Percentiles rank a stretch among this genome's conserved stretches.
phyloP scores from a whole-genome alignment of 2,888 invertebrate species.

The Cenopis cana region DNA sequence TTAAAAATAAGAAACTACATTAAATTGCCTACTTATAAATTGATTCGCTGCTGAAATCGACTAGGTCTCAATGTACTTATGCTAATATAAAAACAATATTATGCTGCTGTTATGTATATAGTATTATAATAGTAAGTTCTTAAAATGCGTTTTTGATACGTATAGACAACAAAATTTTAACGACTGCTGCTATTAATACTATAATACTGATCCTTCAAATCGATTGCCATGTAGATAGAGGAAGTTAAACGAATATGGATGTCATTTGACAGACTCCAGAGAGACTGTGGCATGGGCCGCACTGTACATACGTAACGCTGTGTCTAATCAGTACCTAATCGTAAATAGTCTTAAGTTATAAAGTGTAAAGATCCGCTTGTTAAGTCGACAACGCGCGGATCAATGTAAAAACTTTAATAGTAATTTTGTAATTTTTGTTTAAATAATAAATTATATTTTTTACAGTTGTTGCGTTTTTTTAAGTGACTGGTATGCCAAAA shows the following conservation, averaged over 20 bases:
- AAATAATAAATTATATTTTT: conserved; percentile 84
- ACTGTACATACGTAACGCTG: conserved; percentile 72
- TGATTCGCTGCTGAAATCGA: neutral
- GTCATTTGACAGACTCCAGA: conserved; percentile 52
- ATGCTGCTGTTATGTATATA: no score
- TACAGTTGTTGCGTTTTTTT: conserved; percentile 54
- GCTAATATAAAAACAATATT: no score
- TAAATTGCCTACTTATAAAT: neutral
- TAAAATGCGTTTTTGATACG: neutral
- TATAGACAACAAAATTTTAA: neutral
- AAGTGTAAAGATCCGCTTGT: conserved; percentile 60
- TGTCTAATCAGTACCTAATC: conserved; percentile 80
- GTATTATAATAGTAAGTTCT: no score
- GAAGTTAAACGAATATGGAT: neutral
- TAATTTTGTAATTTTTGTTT: conserved; percentile 79
- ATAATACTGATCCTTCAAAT: neutral
- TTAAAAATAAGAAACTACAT: neutral
- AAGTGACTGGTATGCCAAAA: neutral
- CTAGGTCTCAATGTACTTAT: no score
- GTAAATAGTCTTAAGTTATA: conserved; percentile 70
- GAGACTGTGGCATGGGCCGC: conserved; percentile 64
- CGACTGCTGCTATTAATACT: neutral
- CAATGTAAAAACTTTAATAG: conserved; percentile 67
- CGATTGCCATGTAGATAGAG: neutral
- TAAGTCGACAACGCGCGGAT: conserved; percentile 59